These are phyloP conservation scores for Sinocyclocheilus anophthalmus DNA, from an alignment of 2,113 vertebrate species.

Conservation along the genomic window DNA sequence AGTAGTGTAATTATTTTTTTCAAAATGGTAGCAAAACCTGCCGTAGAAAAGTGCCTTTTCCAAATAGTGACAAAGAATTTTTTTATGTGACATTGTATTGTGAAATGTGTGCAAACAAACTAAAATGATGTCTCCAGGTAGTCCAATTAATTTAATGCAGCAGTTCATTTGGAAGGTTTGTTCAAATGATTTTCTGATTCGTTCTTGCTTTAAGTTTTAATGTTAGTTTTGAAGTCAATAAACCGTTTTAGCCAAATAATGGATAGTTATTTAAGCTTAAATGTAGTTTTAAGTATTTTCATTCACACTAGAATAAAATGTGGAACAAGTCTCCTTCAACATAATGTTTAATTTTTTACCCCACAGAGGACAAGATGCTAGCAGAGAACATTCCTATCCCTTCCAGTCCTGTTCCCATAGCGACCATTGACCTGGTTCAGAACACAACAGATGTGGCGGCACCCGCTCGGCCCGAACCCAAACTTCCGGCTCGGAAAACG, in stretches of 20 bases:
- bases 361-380: slow-evolving; percentile 87
- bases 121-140: not conserved
- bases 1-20: too few relatives aligned
- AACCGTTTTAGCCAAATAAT: not conserved
- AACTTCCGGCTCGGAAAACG: slow-evolving; percentile 82
- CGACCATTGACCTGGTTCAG: slow-evolving; percentile 92
- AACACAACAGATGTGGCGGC: slow-evolving; percentile 74
- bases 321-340: not conserved
- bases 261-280: not conserved
- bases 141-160: not conserved
- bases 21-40: too few relatives aligned
- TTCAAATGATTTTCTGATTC: not conserved
- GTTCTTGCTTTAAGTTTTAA: not conserved
- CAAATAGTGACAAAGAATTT: too few relatives aligned
- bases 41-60: too few relatives aligned
- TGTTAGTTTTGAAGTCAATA: not conserved
- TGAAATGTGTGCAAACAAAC: too few relatives aligned
- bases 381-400: slow-evolving; percentile 96
- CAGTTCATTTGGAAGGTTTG: not conserved
- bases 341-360: not conserved
- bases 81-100: too few relatives aligned
- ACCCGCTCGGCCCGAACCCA: slow-evolving; percentile 66
- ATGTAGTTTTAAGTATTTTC: not conserved
- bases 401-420: slow-evolving; percentile 95
- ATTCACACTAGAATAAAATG: not conserved